Conservation (phyloP, 2,888 invertebrate genomes). For the Thyatira batis region DNA sequence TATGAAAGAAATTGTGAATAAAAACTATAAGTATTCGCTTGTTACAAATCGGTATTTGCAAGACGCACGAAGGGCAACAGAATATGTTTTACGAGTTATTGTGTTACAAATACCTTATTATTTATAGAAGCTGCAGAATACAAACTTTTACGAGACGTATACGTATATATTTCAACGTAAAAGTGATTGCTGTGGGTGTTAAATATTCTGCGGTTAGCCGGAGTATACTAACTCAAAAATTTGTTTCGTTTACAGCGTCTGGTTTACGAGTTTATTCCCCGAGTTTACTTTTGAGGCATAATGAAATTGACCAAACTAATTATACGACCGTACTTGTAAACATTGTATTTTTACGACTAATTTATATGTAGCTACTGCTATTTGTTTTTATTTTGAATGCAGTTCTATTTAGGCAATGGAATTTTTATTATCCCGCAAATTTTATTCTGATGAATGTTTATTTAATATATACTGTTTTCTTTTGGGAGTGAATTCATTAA, state of each 20-base stretch:
- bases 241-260: slow-evolving; percentile 40
- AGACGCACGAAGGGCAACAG: not conserved
- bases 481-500: too few relatives aligned
- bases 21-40: too few relatives aligned
- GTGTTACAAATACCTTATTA: not conserved
- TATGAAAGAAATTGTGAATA: too few relatives aligned
- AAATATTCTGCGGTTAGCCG: slow-evolving; percentile 49
- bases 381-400: slow-evolving; percentile 12
- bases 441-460: too few relatives aligned
- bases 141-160: slow-evolving; percentile 37
- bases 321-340: slow-evolving; percentile 21
- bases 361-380: slow-evolving; percentile 14
- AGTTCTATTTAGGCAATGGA: slow-evolving; percentile 13
- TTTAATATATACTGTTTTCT: too few relatives aligned
- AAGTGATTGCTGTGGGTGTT: slow-evolving; percentile 36
- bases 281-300: slow-evolving; percentile 12
- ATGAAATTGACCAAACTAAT: slow-evolving; percentile 17
- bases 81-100: not conserved
- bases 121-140: slow-evolving; percentile 24
- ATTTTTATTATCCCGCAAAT: too few relatives aligned
- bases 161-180: slow-evolving; percentile 26
- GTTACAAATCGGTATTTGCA: not conserved
- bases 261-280: slow-evolving; percentile 40
- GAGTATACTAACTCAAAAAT: slow-evolving; percentile 47
- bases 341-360: slow-evolving; percentile 22